Evolutionary conservation across 2,888 invertebrate genomes (phyloP).

Genomic region (Aleiodes testaceus): DNA sequence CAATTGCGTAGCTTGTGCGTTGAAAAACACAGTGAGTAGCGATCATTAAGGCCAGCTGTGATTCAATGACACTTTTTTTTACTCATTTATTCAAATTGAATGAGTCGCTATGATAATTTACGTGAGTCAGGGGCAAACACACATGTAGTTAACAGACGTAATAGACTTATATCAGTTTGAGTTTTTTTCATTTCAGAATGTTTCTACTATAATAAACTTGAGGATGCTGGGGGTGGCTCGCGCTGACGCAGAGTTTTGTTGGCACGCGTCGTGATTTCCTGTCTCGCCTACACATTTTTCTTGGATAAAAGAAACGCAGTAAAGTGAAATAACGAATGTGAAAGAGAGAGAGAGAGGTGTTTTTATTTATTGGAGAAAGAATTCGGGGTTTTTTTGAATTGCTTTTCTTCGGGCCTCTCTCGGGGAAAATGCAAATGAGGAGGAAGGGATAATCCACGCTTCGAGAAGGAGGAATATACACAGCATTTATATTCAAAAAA

Average conservation of each 20-base stretch:
- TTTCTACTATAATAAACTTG: constrained; percentile 19
- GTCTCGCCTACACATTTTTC: constrained; percentile 50
- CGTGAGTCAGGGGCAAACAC: constrained; percentile 45
- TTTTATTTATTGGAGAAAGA: constrained; percentile 1
- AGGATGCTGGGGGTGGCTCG: constrained; percentile 51
- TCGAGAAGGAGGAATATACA: constrained; percentile 59
- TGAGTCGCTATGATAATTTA: constrained; percentile 45
- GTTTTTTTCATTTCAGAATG: not conserved
- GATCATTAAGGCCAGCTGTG: constrained; percentile 57
- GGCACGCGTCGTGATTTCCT: constrained; percentile 63
- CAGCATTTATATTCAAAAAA: constrained; percentile 48
- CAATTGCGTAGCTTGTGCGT: too few species aligned
- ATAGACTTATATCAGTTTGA: constrained; percentile 44
- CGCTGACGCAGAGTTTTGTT: constrained; percentile 64
- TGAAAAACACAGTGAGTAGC: too few species aligned
- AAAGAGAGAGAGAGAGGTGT: constrained; percentile 6
- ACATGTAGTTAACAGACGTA: constrained; percentile 45
- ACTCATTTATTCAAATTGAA: not conserved
- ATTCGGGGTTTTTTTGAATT: constrained; percentile 16
- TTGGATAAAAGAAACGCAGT: constrained; percentile 12
- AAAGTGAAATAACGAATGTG: constrained; percentile 31
- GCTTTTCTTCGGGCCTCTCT: not conserved
- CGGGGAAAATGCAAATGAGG: constrained; percentile 24
- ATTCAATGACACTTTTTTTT: not conserved
- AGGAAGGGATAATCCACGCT: too few species aligned